These are phyloP conservation scores for Leptobrachium ailaonicum DNA, from an alignment of 2,113 vertebrate species.

Conservation along the genomic window DNA sequence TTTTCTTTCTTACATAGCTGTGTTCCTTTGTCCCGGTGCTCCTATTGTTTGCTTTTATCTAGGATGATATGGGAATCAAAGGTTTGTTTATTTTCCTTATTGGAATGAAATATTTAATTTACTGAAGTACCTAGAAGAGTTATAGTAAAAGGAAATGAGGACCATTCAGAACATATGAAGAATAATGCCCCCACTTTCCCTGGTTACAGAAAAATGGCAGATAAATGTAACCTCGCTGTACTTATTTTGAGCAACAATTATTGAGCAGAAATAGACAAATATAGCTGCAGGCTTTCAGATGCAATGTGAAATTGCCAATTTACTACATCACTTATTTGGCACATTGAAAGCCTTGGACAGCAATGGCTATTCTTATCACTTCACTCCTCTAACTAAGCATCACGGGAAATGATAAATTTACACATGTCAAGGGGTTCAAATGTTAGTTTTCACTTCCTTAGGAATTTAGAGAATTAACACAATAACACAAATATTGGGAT, in stretches of 20 bases:
- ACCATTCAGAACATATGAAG: slow-evolving; percentile 8
- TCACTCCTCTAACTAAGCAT: no score
- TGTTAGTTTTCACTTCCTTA: no score
- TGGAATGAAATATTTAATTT: slow-evolving; percentile 22
- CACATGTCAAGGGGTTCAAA: slow-evolving; percentile 15
- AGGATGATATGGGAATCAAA: slow-evolving; percentile 21
- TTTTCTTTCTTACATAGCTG: slow-evolving; percentile 9
- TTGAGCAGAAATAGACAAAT: background rate
- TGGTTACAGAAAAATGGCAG: slow-evolving; percentile 23
- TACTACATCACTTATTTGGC: background rate
- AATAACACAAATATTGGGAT: no score
- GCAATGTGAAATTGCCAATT: slow-evolving; percentile 32
- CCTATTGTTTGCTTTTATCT: slow-evolving; percentile 21
- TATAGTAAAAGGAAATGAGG: slow-evolving; percentile 20
- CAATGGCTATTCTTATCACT: no score
- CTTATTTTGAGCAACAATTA: slow-evolving; percentile 5
- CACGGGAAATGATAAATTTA: background rate
- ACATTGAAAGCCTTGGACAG: background rate
- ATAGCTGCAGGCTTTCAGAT: slow-evolving; percentile 7
- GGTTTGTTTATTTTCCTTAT: slow-evolving; percentile 5
- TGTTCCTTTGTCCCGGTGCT: background rate
- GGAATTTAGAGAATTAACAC: no score
- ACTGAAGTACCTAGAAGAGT: slow-evolving; percentile 16
- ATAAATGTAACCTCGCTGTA: background rate
- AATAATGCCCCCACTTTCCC: slow-evolving; percentile 21